Percentiles rank a stretch among this genome's conserved stretches.
These are phyloP conservation scores for Julus scandinavius DNA, from an alignment of 2,888 invertebrate species.

Conservation along the genomic window DNA sequence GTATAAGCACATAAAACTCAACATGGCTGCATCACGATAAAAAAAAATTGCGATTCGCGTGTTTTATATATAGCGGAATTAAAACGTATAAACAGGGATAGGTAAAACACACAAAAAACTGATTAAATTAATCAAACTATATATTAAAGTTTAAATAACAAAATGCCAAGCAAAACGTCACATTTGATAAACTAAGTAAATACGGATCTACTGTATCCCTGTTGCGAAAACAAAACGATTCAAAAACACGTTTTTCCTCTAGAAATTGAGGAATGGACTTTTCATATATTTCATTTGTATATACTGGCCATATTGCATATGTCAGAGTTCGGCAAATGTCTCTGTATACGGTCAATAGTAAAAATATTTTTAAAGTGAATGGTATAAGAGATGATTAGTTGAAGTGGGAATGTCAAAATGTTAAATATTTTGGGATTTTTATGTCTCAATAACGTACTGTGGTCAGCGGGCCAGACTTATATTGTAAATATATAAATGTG, in stretches of 20 bases:
- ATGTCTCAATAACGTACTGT: no score
- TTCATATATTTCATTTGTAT: no score
- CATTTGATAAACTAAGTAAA: neutral
- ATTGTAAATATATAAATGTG: no score
- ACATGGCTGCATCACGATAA: neutral
- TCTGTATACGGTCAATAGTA: no score
- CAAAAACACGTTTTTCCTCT: neutral
- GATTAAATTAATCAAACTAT: constrained; percentile 4
- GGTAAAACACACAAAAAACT: constrained; percentile 14
- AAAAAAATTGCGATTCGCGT: neutral
- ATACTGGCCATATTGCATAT: no score
- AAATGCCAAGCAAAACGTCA: neutral
- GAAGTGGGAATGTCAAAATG: no score
- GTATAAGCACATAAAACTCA: neutral
- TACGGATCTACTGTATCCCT: neutral
- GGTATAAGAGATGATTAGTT: no score
- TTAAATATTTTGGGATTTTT: no score
- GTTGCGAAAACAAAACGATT: neutral
- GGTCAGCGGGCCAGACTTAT: no score
- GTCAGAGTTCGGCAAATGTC: no score
- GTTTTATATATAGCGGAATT: neutral
- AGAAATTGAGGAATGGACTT: no score
- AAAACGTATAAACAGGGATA: constrained; percentile 3
- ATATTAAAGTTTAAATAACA: neutral
- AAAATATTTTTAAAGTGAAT: no score